Base-by-base conservation (phyloP, 2,113 vertebrate species). In the Paratilapia polleni region DNA sequence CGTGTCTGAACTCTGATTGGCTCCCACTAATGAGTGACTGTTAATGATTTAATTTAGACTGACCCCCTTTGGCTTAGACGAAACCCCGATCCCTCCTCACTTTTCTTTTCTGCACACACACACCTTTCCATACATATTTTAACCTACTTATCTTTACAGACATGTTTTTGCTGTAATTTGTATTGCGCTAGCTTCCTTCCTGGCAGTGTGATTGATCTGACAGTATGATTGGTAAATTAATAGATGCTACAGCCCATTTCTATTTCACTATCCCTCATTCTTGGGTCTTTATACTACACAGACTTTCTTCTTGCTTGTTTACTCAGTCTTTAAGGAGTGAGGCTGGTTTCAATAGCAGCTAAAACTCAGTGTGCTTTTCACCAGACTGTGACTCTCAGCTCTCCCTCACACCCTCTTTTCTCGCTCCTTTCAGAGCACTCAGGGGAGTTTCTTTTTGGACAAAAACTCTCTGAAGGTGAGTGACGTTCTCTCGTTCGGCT, bases 1-100 rank as follows among this genome's bases (percentile, higher is more conserved):
- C 6, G 2, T 19, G 13, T 81, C 76, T 56, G 76, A 11, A 11
- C 28, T 28, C 66, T 80, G 80, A 91, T 83, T 87, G 87, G 86
- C 73, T 85, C 49, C 28, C 17, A 6, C 82, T 80, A 58, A 90
- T 86, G 81, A 87, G 59, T 31, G 78, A 83, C 84, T 63, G 91
- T 92, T 92, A 92, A 92, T 93, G 86, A 73, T 91, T 91, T 93
- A 74, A 93, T 88, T 79, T 38, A 28, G 57, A 83, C n/a, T 52
- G 56, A 86, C 83, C 80, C 64, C 54, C 20, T 14, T 47, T 6
- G 4, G 62, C 4, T 64, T 9, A 19, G 24, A 62, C 4, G 14
- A 24, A 66, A 47, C 14, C 26, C 4, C 10, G 43, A 34, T 73
- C 20, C 10, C 10, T 59, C 9, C 7, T 2, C 11, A n/a, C 59